phyloP scores from a whole-genome alignment of 2,888 invertebrate genomes.

The Agrochola lota region DNA sequence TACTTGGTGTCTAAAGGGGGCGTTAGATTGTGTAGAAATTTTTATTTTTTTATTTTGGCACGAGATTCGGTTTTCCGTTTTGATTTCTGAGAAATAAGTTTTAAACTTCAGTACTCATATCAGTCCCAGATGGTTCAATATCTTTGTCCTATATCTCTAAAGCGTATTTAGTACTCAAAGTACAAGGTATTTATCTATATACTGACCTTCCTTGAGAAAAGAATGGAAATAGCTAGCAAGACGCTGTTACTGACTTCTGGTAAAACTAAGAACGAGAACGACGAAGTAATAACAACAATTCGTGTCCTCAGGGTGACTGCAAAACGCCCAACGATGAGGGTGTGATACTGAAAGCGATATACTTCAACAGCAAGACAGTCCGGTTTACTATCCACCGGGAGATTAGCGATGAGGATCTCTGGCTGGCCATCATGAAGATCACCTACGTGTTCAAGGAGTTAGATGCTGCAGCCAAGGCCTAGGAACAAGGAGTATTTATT shows the following conservation, averaged over 20 bases:
- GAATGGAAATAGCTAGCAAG: background rate
- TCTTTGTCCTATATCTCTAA: background rate
- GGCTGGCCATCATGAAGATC: conserved; percentile 93
- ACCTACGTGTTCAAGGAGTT: conserved; percentile 92
- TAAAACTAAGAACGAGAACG: background rate
- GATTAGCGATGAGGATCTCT: conserved; percentile 92
- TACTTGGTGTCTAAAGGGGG: background rate
- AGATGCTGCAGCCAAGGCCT: conserved; percentile 75
- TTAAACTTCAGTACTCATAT: background rate
- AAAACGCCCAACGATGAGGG: conserved; percentile 85
- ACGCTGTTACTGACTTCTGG: too few relatives aligned
- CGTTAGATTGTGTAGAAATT: background rate
- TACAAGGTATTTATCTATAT: background rate
- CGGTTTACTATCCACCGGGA: conserved; percentile 94
- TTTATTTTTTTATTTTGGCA: background rate
- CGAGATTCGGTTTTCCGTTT: background rate
- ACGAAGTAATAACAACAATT: background rate
- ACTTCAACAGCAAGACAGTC: conserved; percentile 90
- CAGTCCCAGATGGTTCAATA: background rate
- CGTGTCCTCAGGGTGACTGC: conserved; percentile 80
- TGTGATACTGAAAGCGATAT: conserved; percentile 91
- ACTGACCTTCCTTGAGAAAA: background rate
- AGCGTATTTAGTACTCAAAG: background rate
- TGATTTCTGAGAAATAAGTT: background rate
- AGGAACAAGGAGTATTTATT: background rate